phyloP scores from a whole-genome alignment of 2,888 invertebrate species.

The Lasioglossum zephyrum region DNA sequence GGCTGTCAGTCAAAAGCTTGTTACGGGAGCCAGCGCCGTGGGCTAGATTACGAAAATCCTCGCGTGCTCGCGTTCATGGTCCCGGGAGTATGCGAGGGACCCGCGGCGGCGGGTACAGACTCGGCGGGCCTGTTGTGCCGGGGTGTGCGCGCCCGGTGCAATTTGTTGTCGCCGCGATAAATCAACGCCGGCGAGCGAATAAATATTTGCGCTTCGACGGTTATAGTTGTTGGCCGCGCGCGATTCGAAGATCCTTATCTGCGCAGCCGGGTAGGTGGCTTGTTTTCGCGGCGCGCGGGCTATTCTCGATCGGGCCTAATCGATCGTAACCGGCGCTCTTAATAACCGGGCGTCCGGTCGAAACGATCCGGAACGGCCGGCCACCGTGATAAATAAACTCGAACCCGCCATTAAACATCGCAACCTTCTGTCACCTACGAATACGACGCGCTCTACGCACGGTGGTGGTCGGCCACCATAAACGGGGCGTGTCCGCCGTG shows the following conservation, averaged over 20 bases:
- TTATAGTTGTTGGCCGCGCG: constrained; percentile 53
- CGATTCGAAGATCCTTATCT: constrained; percentile 60
- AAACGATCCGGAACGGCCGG: constrained; percentile 16
- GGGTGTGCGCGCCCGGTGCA: constrained; percentile 35
- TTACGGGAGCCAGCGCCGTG: constrained; percentile 33
- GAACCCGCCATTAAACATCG: constrained; percentile 17
- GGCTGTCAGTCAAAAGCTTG: constrained; percentile 46
- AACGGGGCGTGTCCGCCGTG: constrained; percentile 19
- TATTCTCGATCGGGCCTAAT: constrained; percentile 27
- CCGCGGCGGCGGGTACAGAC: neutral
- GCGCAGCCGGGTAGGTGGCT: constrained; percentile 42
- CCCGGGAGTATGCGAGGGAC: neutral
- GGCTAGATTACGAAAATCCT: constrained; percentile 41
- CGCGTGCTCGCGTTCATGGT: constrained; percentile 10
- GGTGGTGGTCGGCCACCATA: neutral
- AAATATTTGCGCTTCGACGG: constrained; percentile 57
- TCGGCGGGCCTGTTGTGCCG: neutral
- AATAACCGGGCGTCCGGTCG: constrained; percentile 36
- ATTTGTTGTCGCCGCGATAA: constrained; percentile 67
- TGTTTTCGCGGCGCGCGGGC: constrained; percentile 16
- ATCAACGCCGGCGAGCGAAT: constrained; percentile 58
- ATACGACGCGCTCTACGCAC: neutral
- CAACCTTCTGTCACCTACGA: constrained; percentile 30
- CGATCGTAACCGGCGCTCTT: constrained; percentile 45
- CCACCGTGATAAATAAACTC: constrained; percentile 44